phyloP scores from a whole-genome alignment of 2,113 vertebrate genomes.

The Phylloscopus trochiloides region DNA sequence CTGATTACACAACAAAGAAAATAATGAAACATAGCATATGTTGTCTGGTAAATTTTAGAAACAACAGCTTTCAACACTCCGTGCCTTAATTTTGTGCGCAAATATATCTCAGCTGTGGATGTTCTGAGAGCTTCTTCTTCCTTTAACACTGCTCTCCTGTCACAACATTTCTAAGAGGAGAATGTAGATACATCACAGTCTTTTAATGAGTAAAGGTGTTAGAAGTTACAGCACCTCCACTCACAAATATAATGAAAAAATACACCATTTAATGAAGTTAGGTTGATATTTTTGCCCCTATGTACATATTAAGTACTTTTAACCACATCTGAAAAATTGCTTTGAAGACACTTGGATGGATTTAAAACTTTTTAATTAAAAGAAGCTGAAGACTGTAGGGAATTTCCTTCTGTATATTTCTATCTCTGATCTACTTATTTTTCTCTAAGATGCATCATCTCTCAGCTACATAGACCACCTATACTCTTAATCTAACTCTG shows the following conservation, averaged over 20 bases:
- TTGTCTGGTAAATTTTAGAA: conserved; percentile 49
- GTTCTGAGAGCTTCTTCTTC: neutral
- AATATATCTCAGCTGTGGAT: conserved; percentile 3
- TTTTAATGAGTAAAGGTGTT: neutral
- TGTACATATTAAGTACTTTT: neutral
- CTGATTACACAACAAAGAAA: conserved; percentile 44
- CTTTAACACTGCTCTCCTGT: neutral
- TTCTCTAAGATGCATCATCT: neutral
- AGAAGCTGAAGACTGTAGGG: neutral
- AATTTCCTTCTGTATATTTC: neutral
- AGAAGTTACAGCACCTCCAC: neutral
- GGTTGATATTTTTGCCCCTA: neutral
- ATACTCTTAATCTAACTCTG: neutral
- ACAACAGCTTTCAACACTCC: conserved; percentile 22
- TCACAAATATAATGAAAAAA: neutral
- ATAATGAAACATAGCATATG: conserved; percentile 43
- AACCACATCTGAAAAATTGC: neutral
- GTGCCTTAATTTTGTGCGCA: conserved; percentile 10
- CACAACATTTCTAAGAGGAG: neutral
- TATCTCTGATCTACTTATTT: neutral
- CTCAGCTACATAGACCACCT: neutral
- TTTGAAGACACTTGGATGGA: neutral
- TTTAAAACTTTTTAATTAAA: neutral
- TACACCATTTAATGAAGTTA: neutral
- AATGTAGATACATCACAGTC: neutral